Conservation (phyloP, 2,797 vertebrate species). For the Platyrinchus mystaceus region DNA sequence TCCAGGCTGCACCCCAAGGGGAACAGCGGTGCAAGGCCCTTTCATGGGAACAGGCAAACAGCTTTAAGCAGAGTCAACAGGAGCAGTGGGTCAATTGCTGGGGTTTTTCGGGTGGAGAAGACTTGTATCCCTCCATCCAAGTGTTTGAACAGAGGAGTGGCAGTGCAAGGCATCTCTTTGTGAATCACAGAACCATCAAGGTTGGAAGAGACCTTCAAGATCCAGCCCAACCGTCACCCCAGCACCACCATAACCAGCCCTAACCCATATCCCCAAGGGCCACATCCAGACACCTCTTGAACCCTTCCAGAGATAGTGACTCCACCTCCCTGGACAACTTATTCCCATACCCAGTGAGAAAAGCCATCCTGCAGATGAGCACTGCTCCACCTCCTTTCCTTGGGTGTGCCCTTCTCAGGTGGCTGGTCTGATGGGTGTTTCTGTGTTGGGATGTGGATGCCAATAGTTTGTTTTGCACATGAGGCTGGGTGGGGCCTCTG, state of each 20-base stretch:
- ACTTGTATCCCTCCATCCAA: not conserved
- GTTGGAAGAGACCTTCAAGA: not conserved
- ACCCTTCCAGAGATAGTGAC: not conserved
- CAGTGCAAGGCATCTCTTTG: not conserved
- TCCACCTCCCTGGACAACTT: not conserved
- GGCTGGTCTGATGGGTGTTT: not conserved
- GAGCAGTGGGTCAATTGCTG: not conserved
- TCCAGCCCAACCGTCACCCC: not conserved
- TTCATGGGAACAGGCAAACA: not conserved
- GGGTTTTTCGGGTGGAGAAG: not conserved
- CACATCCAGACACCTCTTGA: not conserved
- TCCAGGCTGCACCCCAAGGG: not conserved
- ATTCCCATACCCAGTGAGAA: not conserved
- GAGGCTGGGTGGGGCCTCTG: not conserved
- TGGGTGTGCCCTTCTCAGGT: not conserved
- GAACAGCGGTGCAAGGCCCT: not conserved
- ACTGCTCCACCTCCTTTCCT: not conserved
- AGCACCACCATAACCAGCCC: not conserved
- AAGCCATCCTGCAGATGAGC: not conserved
- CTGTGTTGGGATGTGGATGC: accelerated
- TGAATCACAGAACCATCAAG: no score
- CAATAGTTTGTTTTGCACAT: accelerated
- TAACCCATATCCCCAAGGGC: not conserved
- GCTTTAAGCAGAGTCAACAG: not conserved
- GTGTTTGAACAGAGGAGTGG: not conserved